These are phyloP conservation scores for Melanostigma gelatinosum DNA, from an alignment of 2,113 vertebrate species.

Conservation along the genomic window DNA sequence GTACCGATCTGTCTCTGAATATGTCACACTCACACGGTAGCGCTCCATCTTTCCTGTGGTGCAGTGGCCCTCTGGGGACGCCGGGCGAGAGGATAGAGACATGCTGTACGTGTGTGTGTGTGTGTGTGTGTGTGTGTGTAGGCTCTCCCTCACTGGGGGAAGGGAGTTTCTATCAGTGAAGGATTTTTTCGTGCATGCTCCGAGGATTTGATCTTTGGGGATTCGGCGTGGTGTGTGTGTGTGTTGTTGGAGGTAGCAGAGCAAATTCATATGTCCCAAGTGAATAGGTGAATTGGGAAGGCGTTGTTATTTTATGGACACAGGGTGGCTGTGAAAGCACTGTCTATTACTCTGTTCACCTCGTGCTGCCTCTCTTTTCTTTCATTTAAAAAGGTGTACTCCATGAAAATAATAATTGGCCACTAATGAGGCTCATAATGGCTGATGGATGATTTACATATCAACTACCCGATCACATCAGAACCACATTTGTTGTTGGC, in stretches of 20 bases:
- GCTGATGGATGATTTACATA: conserved; percentile 50
- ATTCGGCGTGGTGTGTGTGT: conserved; percentile 54
- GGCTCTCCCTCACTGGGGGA: conserved; percentile 55
- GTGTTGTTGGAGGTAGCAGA: conserved; percentile 38
- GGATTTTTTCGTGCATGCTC: conserved; percentile 71
- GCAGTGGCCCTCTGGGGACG: conserved; percentile 69
- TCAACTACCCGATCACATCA: conserved; percentile 14
- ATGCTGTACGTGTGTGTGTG: conserved; percentile 32
- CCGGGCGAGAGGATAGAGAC: conserved; percentile 64
- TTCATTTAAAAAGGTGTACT: conserved; percentile 20
- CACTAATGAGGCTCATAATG: conserved; percentile 31
- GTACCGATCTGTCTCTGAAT: conserved; percentile 70
- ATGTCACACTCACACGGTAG: conserved; percentile 56
- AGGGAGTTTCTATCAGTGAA: conserved; percentile 72
- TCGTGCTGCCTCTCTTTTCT: not conserved
- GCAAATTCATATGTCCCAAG: conserved; percentile 72
- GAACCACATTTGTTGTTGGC: not conserved
- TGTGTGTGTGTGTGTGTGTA: conserved; percentile 51
- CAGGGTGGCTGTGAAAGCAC: conserved; percentile 26
- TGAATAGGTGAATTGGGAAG: conserved; percentile 62
- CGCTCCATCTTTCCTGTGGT: conserved; percentile 50
- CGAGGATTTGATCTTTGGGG: conserved; percentile 66
- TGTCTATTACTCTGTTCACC: conserved; percentile 33
- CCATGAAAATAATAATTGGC: conserved; percentile 39
- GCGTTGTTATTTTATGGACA: conserved; percentile 55